Base-by-base conservation (phyloP, 2,888 invertebrate species). In the Brachyptera risi region DNA sequence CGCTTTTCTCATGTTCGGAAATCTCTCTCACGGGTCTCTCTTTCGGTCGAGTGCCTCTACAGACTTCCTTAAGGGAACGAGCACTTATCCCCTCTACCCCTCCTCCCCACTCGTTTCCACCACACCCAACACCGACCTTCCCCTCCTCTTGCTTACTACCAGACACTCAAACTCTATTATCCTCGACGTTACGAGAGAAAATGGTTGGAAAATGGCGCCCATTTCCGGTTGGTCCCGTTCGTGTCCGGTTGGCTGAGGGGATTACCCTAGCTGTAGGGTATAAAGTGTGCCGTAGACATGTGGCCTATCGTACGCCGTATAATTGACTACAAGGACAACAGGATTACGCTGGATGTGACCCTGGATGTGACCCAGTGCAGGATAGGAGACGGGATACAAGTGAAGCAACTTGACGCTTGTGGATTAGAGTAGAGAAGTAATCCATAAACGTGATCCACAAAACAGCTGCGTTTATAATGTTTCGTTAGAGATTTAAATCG, bases 191-290 rank as follows among this genome's bases (percentile, higher is more conserved):
- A 35, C 54, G 54, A 26, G 54, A 54, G 54, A 54, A 54, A 37
- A 54, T 54, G n/a, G 54, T 31, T 40, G 62, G 62, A 59, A 62
- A 62, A 62, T 62, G 62, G 59, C 44, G 56, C 19, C 40, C 59
- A 59, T 56, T 62, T 62, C 62, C 62, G 62, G 62, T 56, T 27
- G 49, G 56, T 49, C 56, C 56, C 56, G 54, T 17, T 13, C 13
- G 40, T 26, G 59, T 62, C 62, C 62, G 59, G 59, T 47, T 38
- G 59, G 5, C 40, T 21, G 60, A 26, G 56, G 37, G 54, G 54
- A 54, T 54, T 54, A 54, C 54, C 54, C 37, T 21, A 23, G 47
- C n/a, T n/a, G 40, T 3, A 38, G 40, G 40, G 4, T 38, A n/a
- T n/a, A n/a, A n/a, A 38, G 40, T 15, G 40, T 38, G 40, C 40